These are phyloP conservation scores for Heterocephalus glaber DNA, from an alignment of 2,113 vertebrate genomes.

Conservation along the genomic window DNA sequence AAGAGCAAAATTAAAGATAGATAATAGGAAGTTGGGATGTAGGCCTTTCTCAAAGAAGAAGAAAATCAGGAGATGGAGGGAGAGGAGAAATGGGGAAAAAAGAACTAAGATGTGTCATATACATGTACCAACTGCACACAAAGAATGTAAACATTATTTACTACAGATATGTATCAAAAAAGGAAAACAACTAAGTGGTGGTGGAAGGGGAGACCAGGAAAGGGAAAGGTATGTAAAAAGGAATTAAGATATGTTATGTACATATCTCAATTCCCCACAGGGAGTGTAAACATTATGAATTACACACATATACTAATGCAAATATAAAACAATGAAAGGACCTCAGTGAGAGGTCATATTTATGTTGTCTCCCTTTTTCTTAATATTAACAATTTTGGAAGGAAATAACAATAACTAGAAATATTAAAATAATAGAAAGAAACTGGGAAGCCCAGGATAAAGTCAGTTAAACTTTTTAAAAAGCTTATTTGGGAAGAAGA, in stretches of 20 bases:
- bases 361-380: slow-evolving; percentile 23
- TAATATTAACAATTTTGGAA: slow-evolving; percentile 15
- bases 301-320: not conserved
- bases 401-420: not conserved
- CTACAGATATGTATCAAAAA: not conserved
- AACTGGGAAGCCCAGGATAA: not conserved
- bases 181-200: not conserved
- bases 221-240: not conserved
- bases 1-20: not conserved
- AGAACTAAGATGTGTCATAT: not conserved
- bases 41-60: not conserved
- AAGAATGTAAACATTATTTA: not conserved
- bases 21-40: not conserved
- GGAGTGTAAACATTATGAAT: not conserved
- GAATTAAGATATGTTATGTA: not conserved
- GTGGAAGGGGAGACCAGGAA: not conserved
- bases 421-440: not conserved
- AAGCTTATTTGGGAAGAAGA: not conserved
- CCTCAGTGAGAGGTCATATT: not conserved
- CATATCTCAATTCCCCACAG: not conserved
- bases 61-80: not conserved
- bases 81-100: not conserved
- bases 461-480: not conserved
- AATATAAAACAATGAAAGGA: not conserved
- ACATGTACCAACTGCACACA: not conserved